Evolutionary conservation across 2,113 vertebrate genomes (phyloP).

Genomic region (Macquaria australasica): DNA sequence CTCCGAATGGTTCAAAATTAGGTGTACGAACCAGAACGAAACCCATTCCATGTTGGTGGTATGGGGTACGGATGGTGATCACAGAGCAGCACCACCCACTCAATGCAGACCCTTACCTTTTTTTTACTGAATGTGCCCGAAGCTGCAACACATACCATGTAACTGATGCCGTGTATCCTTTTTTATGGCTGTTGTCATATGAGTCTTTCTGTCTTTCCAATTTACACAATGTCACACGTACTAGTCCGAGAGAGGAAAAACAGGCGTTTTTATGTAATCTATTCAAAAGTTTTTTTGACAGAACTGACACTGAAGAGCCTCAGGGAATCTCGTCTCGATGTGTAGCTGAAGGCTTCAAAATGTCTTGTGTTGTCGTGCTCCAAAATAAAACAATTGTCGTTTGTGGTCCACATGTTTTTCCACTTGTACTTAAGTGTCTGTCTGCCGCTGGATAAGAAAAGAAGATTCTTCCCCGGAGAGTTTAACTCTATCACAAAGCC

Average conservation of each 20-base stretch:
- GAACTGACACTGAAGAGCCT: not conserved
- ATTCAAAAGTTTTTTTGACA: not conserved
- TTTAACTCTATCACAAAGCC: slow-evolving; percentile 42
- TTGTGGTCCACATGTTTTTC: slow-evolving; percentile 2
- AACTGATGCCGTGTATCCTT: not conserved
- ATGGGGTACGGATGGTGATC: no score
- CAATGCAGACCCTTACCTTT: not conserved
- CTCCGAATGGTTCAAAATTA: no score
- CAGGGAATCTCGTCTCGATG: not conserved
- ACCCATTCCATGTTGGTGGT: no score
- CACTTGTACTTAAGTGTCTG: slow-evolving; percentile 25
- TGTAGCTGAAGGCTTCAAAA: not conserved
- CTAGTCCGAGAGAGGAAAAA: not conserved
- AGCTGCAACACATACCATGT: not conserved
- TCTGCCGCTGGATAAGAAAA: slow-evolving; percentile 22
- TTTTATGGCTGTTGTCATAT: not conserved
- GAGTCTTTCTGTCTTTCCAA: not conserved
- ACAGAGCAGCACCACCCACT: not conserved
- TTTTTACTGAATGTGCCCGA: not conserved
- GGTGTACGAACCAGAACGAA: no score
- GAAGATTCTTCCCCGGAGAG: slow-evolving; percentile 19
- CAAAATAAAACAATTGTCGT: slow-evolving; percentile 26
- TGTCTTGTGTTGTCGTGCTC: not conserved
- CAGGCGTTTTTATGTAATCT: not conserved
- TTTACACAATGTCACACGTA: not conserved